A percentile compares a stretch with the other conserved stretches of the same genome.
phyloP scores from a whole-genome alignment of 1,140 invertebrate species.

The Drosophila seguyi region DNA sequence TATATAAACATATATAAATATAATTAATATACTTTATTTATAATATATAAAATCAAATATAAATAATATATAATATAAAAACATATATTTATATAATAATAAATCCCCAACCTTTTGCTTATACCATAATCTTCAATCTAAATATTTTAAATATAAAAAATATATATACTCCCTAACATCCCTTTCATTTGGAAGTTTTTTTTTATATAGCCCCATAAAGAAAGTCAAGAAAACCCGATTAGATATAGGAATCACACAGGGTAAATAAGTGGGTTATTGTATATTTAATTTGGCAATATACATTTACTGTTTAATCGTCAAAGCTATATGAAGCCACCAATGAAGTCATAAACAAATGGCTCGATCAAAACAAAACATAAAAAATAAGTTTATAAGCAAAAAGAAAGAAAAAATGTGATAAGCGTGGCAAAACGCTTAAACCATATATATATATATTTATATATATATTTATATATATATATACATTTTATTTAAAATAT shows the following conservation, averaged over 20 bases:
- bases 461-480: not conserved
- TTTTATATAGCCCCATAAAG: not conserved
- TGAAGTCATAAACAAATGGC: constrained; percentile 23
- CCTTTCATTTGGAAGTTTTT: not conserved
- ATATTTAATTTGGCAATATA: not conserved
- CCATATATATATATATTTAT: not conserved
- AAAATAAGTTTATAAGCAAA: constrained; percentile 5
- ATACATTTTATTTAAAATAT: not conserved
- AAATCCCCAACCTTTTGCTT: not conserved
- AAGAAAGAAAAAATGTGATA: constrained; percentile 3
- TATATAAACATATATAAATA: too few relatives aligned
- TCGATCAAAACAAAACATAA: constrained; percentile 29
- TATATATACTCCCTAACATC: not conserved
- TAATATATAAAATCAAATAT: too few relatives aligned
- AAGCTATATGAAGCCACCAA: not conserved
- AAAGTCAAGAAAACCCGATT: not conserved
- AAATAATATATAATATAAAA: not conserved
- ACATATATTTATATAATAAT: not conserved
- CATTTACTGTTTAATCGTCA: not conserved
- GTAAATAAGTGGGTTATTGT: not conserved
- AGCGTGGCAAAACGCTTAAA: not conserved
- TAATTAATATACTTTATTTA: not conserved
- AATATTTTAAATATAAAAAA: not conserved
- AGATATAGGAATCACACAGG: not conserved
- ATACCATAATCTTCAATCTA: not conserved